Evolutionary conservation across 2,888 invertebrate species (phyloP).

Genomic region (Sesia bembeciformis): DNA sequence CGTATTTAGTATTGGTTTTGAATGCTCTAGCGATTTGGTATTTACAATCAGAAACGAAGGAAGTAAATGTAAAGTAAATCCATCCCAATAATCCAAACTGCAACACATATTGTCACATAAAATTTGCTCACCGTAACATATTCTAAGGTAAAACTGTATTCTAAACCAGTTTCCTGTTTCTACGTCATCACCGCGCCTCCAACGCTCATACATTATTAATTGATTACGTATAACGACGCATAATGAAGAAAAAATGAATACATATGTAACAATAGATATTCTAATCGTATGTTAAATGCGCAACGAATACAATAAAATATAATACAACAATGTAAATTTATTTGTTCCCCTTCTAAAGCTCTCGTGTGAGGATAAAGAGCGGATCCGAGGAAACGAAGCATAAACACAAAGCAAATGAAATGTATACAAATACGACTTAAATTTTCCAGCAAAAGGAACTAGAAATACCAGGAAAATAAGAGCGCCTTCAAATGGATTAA

Average conservation of each 20-base stretch:
- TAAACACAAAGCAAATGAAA: not conserved
- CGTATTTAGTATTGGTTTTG: too few relatives aligned
- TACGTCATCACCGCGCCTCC: constrained; percentile 8
- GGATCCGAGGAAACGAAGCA: not conserved
- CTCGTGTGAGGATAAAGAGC: not conserved
- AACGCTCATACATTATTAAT: not conserved
- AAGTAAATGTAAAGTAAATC: too few relatives aligned
- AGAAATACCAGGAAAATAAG: too few relatives aligned
- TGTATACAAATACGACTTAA: not conserved
- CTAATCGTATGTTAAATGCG: not conserved
- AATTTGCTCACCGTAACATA: not conserved
- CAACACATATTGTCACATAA: not conserved
- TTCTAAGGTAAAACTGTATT: not conserved
- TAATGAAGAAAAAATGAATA: not conserved
- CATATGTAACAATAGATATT: not conserved
- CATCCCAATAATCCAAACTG: too few relatives aligned
- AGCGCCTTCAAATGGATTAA: too few relatives aligned
- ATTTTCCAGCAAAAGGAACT: not conserved
- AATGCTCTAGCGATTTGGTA: too few relatives aligned
- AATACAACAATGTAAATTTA: not conserved
- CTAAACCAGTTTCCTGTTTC: not conserved
- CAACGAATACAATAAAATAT: not conserved
- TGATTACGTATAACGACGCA: not conserved
- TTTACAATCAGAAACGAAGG: too few relatives aligned
- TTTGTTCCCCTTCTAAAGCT: not conserved